Evolutionary conservation across 2,113 vertebrate species (phyloP).

Genomic region (Mustelus asterias): DNA sequence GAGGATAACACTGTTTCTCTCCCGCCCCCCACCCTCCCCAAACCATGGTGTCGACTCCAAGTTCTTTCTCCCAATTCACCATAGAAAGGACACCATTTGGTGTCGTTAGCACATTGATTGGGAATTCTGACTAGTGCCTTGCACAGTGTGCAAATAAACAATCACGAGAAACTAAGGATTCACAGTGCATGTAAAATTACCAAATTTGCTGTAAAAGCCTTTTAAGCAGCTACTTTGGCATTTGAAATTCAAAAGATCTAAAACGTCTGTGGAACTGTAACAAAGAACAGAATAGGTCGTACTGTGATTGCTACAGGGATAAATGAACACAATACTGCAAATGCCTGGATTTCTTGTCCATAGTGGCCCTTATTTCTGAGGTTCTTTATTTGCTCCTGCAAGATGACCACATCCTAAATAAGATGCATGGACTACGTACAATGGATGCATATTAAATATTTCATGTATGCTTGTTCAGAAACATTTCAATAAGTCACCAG

Average conservation of each 20-base stretch:
- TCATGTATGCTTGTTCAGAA: background rate
- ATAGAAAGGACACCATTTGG: background rate
- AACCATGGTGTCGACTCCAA: background rate
- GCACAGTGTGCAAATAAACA: background rate
- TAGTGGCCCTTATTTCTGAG: background rate
- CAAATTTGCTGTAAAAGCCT: background rate
- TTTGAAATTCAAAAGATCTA: background rate
- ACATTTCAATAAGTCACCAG: background rate
- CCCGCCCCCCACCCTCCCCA: too few relatives aligned
- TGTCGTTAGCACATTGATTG: background rate
- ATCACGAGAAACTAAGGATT: background rate
- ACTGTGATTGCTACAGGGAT: background rate
- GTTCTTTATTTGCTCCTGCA: slow-evolving; percentile 1
- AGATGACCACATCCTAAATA: background rate
- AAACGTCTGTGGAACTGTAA: background rate
- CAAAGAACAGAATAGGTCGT: background rate
- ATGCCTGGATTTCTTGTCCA: background rate
- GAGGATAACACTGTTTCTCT: background rate
- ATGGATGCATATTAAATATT: background rate
- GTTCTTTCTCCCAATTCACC: background rate
- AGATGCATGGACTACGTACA: background rate
- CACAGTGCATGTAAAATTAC: background rate
- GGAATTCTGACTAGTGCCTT: background rate
- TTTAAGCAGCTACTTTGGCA: background rate
- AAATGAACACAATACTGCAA: background rate